Evolutionary conservation across 2,888 invertebrate genomes (phyloP), one percentile per base, ranked within the genome.

Genomic region (Hydrotaea diabolus): DNA sequence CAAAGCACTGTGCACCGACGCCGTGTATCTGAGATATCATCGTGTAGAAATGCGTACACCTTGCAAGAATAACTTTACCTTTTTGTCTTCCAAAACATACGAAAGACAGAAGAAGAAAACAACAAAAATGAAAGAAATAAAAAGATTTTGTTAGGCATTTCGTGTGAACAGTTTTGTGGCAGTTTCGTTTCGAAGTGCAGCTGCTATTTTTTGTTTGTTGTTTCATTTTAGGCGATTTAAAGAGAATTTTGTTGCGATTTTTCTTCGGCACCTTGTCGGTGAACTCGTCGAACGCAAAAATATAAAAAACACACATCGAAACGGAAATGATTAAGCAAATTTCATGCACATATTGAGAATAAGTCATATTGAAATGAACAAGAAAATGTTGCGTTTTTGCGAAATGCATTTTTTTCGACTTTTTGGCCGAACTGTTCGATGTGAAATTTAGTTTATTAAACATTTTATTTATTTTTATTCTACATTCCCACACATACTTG

Each of bases 301-400:
- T 4, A 31, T 31, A 31, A 31, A 31, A 31, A 31, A 2, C 43
- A 43, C 8, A 2, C 11, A 31, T 15, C 15, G 36, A 39, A 66
- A 74, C 73, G 82, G 79, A 82, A 77, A 77, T 79, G 79, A 71
- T 69, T 82, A 17, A 74, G 76, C 71, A 79, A 46, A 62, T 77
- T 17, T 46, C 13, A 13, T 49, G 19, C 31, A 11, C 2, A 11
- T 17, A 17, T 64, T 64, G 64, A 31, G n/a, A 36, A 64, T 39
- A 64, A 64, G 17, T 31, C n/a, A 64, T 31, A 31, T 64, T 36
- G 31, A 64, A 64, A 9, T 64, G 36, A 7, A 31, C 31, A 1
- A 64, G 23, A 59, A 59, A 59, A 59, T 59, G 11, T 59, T 59
- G 59, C 2, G 2, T 21, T 59, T 59, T 59, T 59, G 15, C 23